phyloP scores from a whole-genome alignment of 1,140 invertebrate genomes.

The Hyles euphorbiae region DNA sequence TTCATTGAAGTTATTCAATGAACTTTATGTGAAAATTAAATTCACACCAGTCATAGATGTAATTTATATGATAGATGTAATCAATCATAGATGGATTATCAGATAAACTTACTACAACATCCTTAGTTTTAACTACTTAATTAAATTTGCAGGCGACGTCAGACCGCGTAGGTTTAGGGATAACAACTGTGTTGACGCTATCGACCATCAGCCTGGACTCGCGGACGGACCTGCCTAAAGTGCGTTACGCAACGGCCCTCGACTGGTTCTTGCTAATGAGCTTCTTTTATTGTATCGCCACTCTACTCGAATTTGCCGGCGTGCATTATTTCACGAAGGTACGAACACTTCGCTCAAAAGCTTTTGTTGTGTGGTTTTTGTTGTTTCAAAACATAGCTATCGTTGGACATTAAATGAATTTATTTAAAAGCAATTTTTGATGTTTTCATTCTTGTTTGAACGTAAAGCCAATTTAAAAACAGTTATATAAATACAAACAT shows the following conservation, averaged over 20 bases:
- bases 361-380: too few relatives aligned
- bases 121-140: neutral
- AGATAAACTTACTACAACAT: neutral
- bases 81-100: neutral
- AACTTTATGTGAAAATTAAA: neutral
- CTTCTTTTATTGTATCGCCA: constrained; percentile 95
- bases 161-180: constrained; percentile 83
- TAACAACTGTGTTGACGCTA: constrained; percentile 93
- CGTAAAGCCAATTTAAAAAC: too few relatives aligned
- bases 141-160: constrained; percentile 58
- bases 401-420: too few relatives aligned
- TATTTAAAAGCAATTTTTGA: too few relatives aligned
- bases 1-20: neutral
- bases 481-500: too few relatives aligned
- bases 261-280: constrained; percentile 96
- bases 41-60: neutral
- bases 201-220: constrained; percentile 95
- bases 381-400: too few relatives aligned
- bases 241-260: constrained; percentile 92
- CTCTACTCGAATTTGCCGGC: constrained; percentile 93
- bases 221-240: constrained; percentile 92
- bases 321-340: constrained; percentile 97
- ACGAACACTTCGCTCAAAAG: constrained; percentile 6
- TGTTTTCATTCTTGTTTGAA: too few relatives aligned
- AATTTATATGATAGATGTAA: neutral